Percentiles rank a stretch among this genome's conserved stretches.
These are phyloP conservation scores for Augochlorella aurata DNA, from an alignment of 2,888 invertebrate genomes.

Conservation along the genomic window DNA sequence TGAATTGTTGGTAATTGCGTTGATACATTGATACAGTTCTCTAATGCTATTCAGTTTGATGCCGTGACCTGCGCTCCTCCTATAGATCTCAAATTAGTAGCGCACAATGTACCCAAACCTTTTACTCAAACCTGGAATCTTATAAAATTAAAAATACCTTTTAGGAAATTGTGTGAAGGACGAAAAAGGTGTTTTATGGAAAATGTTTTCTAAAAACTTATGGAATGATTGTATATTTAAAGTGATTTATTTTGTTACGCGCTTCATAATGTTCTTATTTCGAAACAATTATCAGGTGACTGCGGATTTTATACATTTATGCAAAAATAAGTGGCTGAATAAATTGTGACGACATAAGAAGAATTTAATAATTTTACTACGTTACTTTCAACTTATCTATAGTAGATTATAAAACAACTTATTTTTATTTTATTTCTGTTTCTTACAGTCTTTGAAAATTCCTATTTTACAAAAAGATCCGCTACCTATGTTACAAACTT, in stretches of 20 bases:
- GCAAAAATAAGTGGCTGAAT: too few relatives aligned
- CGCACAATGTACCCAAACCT: not conserved
- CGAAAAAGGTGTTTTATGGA: not conserved
- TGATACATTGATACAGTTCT: conserved; percentile 67
- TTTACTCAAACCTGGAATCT: not conserved
- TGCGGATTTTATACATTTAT: too few relatives aligned
- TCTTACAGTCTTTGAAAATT: too few relatives aligned
- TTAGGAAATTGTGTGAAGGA: not conserved
- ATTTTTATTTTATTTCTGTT: too few relatives aligned
- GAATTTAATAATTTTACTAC: too few relatives aligned
- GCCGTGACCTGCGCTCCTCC: not conserved
- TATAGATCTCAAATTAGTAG: not conserved
- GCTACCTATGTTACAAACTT: too few relatives aligned
- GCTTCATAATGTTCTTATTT: too few relatives aligned
- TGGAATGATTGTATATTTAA: not conserved
- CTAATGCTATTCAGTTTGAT: conserved; percentile 1
- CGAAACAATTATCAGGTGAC: too few relatives aligned
- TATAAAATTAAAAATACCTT: not conserved
- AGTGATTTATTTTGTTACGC: not conserved
- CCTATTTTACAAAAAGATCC: too few relatives aligned
- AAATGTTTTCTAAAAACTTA: not conserved
- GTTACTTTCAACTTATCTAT: too few relatives aligned
- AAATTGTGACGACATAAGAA: too few relatives aligned
- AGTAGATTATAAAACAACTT: too few relatives aligned
- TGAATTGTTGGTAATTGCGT: conserved; percentile 76